Conservation (phyloP, 2,888 invertebrate species). For the Drosophila anceps region DNA sequence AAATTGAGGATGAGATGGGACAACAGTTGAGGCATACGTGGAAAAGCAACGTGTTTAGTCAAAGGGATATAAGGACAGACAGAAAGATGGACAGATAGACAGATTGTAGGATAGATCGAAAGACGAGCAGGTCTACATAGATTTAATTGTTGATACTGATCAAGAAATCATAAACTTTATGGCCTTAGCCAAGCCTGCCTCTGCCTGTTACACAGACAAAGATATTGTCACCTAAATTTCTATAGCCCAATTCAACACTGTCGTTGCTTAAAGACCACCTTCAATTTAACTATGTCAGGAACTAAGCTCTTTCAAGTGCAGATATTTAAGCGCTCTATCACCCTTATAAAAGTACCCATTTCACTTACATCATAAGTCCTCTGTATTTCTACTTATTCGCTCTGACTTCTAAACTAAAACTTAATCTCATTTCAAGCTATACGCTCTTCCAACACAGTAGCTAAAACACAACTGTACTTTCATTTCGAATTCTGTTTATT, state of each 20-base stretch:
- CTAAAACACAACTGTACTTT: not conserved
- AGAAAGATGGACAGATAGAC: not conserved
- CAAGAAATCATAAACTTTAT: too few relatives aligned
- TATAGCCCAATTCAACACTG: too few relatives aligned
- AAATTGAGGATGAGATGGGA: not conserved
- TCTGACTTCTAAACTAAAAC: not conserved
- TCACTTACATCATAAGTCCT: not conserved
- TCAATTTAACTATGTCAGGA: too few relatives aligned
- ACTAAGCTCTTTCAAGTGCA: too few relatives aligned
- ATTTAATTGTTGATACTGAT: too few relatives aligned
- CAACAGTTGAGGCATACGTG: not conserved
- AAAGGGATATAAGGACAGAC: not conserved
- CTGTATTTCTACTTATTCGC: not conserved
- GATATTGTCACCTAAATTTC: too few relatives aligned
- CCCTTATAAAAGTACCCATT: not conserved
- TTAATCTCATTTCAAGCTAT: not conserved
- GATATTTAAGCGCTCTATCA: too few relatives aligned
- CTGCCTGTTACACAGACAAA: too few relatives aligned
- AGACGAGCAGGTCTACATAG: not conserved
- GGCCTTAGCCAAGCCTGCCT: too few relatives aligned
- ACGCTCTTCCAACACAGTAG: too few relatives aligned
- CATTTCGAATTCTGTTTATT: not conserved
- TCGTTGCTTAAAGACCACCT: too few relatives aligned
- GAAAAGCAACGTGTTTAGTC: too few relatives aligned
- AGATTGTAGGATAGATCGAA: not conserved